Percentiles rank a stretch among this genome's conserved stretches.
Conservation (phyloP, 92 coral and sea anemone genomes). For the Paragorgia papillata region DNA sequence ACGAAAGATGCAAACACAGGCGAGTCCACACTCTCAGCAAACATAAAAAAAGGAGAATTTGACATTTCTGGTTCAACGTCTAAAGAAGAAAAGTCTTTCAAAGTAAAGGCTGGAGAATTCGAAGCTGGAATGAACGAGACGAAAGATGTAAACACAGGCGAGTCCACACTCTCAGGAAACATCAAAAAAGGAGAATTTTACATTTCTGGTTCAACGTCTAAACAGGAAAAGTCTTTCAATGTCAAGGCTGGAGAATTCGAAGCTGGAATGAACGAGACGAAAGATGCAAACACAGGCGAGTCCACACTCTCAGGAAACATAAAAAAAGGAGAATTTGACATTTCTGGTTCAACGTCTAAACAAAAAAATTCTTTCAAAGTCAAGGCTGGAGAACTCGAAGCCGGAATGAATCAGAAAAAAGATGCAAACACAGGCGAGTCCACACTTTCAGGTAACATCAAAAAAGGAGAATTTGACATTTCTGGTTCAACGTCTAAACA, state of each 20-base stretch:
- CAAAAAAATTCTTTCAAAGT: too few relatives aligned
- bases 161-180: not conserved
- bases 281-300: too few relatives aligned
- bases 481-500: too few relatives aligned
- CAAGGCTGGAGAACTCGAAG: too few relatives aligned
- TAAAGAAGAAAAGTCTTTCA: slow-evolving; percentile 28
- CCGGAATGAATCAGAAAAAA: too few relatives aligned
- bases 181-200: not conserved
- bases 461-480: too few relatives aligned
- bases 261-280: too few relatives aligned
- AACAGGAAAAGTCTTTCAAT: slow-evolving; percentile 24
- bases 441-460: too few relatives aligned
- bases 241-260: slow-evolving; percentile 11
- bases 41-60: slow-evolving; percentile 8
- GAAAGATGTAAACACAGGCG: slow-evolving; percentile 2
- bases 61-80: slow-evolving; percentile 17
- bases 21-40: slow-evolving; percentile 9
- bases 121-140: slow-evolving; percentile 5
- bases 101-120: slow-evolving; percentile 16
- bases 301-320: too few relatives aligned
- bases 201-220: slow-evolving; percentile 28
- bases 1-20: slow-evolving; percentile 3
- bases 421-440: too few relatives aligned
- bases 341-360: too few relatives aligned
- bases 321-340: too few relatives aligned